Evolutionary conservation across 2,113 vertebrate species (phyloP).

Genomic region (Trachemys scripta): DNA sequence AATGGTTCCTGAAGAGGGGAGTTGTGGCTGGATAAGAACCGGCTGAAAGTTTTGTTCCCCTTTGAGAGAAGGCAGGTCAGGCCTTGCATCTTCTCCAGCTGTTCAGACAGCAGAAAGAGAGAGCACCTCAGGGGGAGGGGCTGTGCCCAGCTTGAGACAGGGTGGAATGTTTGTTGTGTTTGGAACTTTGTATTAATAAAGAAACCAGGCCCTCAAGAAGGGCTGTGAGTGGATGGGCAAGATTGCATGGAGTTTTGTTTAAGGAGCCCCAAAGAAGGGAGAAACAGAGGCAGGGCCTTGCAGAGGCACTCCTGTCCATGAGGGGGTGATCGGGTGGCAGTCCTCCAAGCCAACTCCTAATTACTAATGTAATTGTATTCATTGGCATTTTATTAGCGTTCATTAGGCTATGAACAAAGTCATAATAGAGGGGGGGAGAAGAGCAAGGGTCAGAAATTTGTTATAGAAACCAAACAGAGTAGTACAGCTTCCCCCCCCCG

Average conservation of each 20-base stretch:
- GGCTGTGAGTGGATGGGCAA: neutral
- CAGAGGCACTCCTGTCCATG: no score
- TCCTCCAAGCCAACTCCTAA: neutral
- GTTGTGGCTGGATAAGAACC: no score
- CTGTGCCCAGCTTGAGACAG: neutral
- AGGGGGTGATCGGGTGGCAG: no score
- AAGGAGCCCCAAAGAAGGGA: no score
- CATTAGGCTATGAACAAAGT: neutral
- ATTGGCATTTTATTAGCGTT: neutral
- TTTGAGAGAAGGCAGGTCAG: neutral
- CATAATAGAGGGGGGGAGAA: neutral
- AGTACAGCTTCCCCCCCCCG: neutral
- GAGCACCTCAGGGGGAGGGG: neutral
- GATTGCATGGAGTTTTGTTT: neutral
- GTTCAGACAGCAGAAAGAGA: neutral
- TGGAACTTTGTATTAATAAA: neutral
- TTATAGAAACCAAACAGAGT: rapidly evolving
- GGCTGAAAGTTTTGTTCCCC: neutral
- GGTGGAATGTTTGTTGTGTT: neutral
- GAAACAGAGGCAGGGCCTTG: neutral
- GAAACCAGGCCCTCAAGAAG: neutral
- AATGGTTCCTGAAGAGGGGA: no score
- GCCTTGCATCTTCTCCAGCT: neutral
- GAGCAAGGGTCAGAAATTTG: neutral
- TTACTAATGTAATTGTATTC: neutral